Base-by-base conservation (phyloP, 1,140 invertebrate species). In the Telenomus remus region DNA sequence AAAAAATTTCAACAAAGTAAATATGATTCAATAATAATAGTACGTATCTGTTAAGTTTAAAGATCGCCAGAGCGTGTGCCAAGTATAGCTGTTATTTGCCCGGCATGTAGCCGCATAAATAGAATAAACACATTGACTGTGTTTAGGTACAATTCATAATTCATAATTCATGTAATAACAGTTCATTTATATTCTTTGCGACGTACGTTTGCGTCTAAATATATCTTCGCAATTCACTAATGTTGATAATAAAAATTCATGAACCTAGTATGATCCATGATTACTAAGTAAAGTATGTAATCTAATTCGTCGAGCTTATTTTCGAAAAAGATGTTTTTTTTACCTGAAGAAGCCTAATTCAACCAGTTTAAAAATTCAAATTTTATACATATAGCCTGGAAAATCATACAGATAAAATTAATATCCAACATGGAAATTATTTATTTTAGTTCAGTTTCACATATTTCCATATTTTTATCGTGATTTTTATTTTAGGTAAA, bases 151-250 rank as follows among this genome's bases (percentile, higher is more conserved):
- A 71, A 77, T 77, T 71, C 50, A 51, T 77, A n/a, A n/a, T n/a
- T n/a, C n/a, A n/a, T n/a, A n/a, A n/a, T 77, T 77, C 66, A 71
- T 77, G 71, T 51, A 71, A 77, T 77, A 64, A 72, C 63, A 64
- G 68, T 54, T 44, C 53, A 56, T 68, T 68, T n/a, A n/a, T n/a
- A n/a, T 47, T 33, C 47, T n/a, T 57, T 53, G 49, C 75, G 53
- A 63, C 64, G 68, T 63, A 72, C 68, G 69, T 72, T 35, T 44
- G 63, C 16, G 63, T 61, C 57, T 64, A 49, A 77, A 68, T 74
- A 63, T 63, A 42, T 39, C 46, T 63, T 50, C 14, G 42, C 39
- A 49, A 54, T 57, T 44, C 68, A 77, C 68, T 71, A 76, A 68
- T 57, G 63, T 66, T 54, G 63, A 57, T 66, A 59, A 51, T 71